Evolutionary conservation across 2,797 vertebrate species (phyloP).

Genomic region (Aphelocoma californica): DNA sequence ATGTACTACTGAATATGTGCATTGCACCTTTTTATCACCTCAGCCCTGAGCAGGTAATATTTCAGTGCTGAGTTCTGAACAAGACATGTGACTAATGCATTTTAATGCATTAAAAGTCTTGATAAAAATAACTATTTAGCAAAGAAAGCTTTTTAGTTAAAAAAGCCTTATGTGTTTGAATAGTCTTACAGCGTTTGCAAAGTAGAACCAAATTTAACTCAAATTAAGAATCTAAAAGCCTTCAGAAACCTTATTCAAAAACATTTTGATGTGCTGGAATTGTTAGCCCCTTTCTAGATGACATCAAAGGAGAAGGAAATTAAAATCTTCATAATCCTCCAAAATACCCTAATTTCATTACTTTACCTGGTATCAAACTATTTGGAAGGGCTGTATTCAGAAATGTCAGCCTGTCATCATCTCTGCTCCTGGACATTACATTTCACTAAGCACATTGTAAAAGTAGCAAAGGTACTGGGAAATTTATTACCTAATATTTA

Average conservation of each 20-base stretch:
- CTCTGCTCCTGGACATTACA: background rate
- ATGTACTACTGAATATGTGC: background rate
- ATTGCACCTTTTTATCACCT: conserved; percentile 32
- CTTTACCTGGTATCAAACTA: background rate
- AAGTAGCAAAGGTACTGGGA: background rate
- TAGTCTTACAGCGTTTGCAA: conserved; percentile 2
- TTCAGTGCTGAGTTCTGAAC: background rate
- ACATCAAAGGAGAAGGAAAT: conserved; percentile 36
- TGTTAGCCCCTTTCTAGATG: background rate
- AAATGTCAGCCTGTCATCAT: background rate
- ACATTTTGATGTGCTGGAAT: conserved; percentile 14
- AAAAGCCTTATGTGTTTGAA: conserved; percentile 11
- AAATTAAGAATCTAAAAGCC: conserved; percentile 44
- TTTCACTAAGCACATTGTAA: background rate
- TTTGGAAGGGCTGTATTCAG: background rate
- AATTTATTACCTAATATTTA: background rate
- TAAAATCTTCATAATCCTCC: conserved; percentile 4
- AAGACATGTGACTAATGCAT: conserved; percentile 40
- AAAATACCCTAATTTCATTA: conserved; percentile 32
- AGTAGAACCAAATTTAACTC: conserved; percentile 2
- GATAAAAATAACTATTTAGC: conserved; percentile 56
- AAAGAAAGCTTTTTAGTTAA: conserved; percentile 48
- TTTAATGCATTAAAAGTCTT: conserved; percentile 41
- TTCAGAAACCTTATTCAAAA: conserved; percentile 30
- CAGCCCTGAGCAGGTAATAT: background rate